phyloP scores from a whole-genome alignment of 2,888 invertebrate species.

The Eudasyphora cyanicolor region DNA sequence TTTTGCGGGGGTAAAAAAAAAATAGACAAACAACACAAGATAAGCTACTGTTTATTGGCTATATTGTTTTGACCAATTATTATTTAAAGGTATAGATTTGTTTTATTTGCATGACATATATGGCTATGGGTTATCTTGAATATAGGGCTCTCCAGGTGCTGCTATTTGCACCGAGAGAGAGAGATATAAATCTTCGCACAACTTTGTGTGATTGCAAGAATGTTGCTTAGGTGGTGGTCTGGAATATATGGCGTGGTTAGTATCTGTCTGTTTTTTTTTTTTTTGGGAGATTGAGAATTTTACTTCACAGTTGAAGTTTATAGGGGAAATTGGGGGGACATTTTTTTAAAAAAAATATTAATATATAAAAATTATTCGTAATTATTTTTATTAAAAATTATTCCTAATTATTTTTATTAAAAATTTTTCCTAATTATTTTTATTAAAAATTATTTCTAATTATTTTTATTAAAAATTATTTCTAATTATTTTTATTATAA shows the following conservation, averaged over 20 bases:
- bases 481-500: no score
- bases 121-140: constrained; percentile 42
- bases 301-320: constrained; percentile 39
- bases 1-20: constrained; percentile 15
- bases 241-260: not conserved
- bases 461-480: no score
- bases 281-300: not conserved
- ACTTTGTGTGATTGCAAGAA: not conserved
- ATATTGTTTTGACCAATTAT: not conserved
- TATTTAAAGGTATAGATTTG: not conserved
- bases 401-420: no score
- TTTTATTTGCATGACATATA: constrained; percentile 39
- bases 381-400: no score
- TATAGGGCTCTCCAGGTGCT: no score
- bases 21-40: no score
- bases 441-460: no score
- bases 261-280: no score
- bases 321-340: not conserved
- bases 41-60: constrained; percentile 5
- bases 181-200: not conserved
- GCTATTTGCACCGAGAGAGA: not conserved
- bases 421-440: no score
- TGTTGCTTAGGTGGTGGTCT: not conserved
- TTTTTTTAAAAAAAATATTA: not conserved
- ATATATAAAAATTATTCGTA: not conserved